Evolutionary conservation across 2,888 invertebrate genomes (phyloP), one percentile per base, ranked within the genome.

Genomic region (Ryuthela nishihirai): DNA sequence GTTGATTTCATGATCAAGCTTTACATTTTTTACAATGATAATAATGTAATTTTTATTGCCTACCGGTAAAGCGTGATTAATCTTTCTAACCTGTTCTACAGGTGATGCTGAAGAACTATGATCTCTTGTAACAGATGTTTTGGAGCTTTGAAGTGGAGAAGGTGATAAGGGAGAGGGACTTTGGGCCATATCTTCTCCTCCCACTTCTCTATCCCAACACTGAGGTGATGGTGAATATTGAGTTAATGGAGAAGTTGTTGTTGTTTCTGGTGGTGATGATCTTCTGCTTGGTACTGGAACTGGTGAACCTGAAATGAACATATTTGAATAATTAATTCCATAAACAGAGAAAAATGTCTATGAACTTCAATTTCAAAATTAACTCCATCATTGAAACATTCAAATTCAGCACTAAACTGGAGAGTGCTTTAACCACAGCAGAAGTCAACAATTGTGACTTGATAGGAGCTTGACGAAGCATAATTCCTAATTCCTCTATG

Each of bases 121-220:
- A 36, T 43, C 38, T 26, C 48, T 53, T 10, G 42, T 43, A 1
- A 36, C 20, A 24, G 18, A 44, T n/a, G 45, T 10, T 21, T 12
- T 23, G 6, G 56, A 56, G 15, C 50, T 50, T 15, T 56, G 43
- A 23, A 56, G 26, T 15, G 54, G 54, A 18, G 53, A 53, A 12
- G 46, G 47, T 9, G 60, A 49, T 10, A 46, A 25, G 6, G 54
- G 46, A 6, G 46, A 45, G 3, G 54, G 44, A 9, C 43, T 44
- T 25, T 53, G 54, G 24, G 60, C 60, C 60, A 60, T 60, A n/a
- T 55, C 61, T 23, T 62, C 61, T n/a, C 61, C 55, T 21, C 54
- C 55, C 41, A 43, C 52, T 10, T 55, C 61, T 18, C 43, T 34
- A 4, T 32, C 52, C 59, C 58, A 58, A n/a, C 58, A 25, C 17